A percentile compares a stretch with the other conserved stretches of the same genome.
These are phyloP conservation scores for Drosophila subobscura DNA, from an alignment of 1,140 invertebrate species.

Conservation along the genomic window DNA sequence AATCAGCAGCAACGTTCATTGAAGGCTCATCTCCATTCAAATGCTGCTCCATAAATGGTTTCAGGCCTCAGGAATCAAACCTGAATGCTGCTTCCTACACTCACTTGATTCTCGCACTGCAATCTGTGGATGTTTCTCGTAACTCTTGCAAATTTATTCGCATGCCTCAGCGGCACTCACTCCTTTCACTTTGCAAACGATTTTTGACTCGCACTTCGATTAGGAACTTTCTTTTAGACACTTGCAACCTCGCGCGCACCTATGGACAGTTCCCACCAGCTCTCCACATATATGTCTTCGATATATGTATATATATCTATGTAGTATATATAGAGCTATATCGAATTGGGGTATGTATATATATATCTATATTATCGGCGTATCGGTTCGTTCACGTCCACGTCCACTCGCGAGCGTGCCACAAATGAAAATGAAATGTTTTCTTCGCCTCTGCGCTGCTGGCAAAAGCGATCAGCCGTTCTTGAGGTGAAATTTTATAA, in stretches of 20 bases:
- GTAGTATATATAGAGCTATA: conserved; percentile 33
- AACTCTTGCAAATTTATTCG: conserved; percentile 67
- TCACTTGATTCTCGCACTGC: conserved; percentile 56
- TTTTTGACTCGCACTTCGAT: conserved; percentile 14
- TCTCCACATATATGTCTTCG: conserved; percentile 24
- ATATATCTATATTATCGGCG: conserved; percentile 20
- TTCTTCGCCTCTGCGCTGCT: conserved; percentile 20
- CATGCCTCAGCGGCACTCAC: conserved; percentile 64
- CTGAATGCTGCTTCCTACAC: conserved; percentile 25
- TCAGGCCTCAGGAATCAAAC: not conserved
- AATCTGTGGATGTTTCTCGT: conserved; percentile 55
- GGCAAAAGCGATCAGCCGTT: conserved; percentile 66
- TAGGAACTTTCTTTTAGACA: conserved; percentile 26
- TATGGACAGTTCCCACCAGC: conserved; percentile 27
- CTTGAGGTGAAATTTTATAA: conserved; percentile 79
- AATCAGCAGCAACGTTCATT: conserved; percentile 51
- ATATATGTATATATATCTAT: conserved; percentile 27
- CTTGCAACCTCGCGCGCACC: conserved; percentile 50
- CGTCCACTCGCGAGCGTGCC: conserved; percentile 77
- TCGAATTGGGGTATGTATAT: conserved; percentile 40
- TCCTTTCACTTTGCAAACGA: conserved; percentile 28
- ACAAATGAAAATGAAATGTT: conserved; percentile 79
- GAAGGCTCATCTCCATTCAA: conserved; percentile 52
- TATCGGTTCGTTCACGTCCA: conserved; percentile 39
- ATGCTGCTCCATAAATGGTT: conserved; percentile 26